These are phyloP conservation scores for Troides oblongomaculatus DNA, from an alignment of 2,888 invertebrate genomes.

Conservation along the genomic window DNA sequence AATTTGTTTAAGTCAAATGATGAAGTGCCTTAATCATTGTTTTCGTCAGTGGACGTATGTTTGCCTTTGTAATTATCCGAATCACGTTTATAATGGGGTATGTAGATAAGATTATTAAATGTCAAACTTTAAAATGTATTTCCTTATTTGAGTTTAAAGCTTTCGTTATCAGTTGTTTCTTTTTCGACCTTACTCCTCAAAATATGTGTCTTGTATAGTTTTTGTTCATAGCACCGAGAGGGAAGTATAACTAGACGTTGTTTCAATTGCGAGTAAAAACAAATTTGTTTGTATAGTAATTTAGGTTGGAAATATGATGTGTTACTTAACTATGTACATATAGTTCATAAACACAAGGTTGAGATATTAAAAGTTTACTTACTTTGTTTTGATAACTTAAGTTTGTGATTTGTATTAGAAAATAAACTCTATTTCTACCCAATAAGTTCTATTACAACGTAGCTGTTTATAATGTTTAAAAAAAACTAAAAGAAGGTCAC, in stretches of 20 bases:
- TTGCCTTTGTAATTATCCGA: neutral
- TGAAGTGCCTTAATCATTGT: neutral
- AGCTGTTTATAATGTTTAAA: neutral
- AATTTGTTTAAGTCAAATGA: slow-evolving; percentile 1
- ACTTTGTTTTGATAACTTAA: neutral
- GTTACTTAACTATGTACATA: no score
- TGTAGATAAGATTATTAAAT: neutral
- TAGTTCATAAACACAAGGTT: neutral
- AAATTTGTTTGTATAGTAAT: no score
- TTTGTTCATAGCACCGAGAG: neutral
- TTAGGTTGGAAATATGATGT: no score
- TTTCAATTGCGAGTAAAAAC: no score
- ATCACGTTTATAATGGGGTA: neutral
- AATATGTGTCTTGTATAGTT: neutral
- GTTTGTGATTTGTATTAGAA: neutral
- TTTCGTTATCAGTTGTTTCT: neutral
- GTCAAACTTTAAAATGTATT: neutral
- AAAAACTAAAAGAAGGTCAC: slow-evolving; percentile 8
- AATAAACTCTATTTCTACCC: neutral
- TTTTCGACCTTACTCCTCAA: neutral
- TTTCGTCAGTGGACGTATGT: neutral
- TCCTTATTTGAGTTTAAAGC: slow-evolving; percentile 1
- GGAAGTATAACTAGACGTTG: no score
- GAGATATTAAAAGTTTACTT: neutral
- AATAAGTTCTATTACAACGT: slow-evolving; percentile 8